These are phyloP conservation scores for Trinectes maculatus DNA, from an alignment of 2,113 vertebrate species.

Conservation along the genomic window DNA sequence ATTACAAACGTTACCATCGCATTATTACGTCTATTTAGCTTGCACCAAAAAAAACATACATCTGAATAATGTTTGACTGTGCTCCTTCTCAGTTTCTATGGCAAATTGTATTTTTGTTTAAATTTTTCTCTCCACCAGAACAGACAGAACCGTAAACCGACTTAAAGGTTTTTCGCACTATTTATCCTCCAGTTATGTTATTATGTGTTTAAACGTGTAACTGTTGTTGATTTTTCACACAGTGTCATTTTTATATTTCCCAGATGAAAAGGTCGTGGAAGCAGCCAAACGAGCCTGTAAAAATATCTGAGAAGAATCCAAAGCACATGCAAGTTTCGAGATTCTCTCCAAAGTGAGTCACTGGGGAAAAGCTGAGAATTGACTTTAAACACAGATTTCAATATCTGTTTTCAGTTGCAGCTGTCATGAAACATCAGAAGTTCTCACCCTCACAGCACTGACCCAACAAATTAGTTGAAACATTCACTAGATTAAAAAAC, in stretches of 20 bases:
- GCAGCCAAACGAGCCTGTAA: conserved; percentile 41
- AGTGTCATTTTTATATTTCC: conserved; percentile 48
- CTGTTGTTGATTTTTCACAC: conserved; percentile 53
- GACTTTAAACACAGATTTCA: conserved; percentile 36
- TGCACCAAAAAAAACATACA: conserved; percentile 13
- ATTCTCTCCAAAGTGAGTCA: conserved; percentile 36
- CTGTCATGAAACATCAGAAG: not conserved
- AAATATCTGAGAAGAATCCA: conserved; percentile 54
- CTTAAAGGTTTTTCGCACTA: conserved; percentile 1
- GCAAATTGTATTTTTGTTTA: not conserved
- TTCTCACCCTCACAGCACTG: not conserved
- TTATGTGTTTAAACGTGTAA: conserved; percentile 58
- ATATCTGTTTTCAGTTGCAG: conserved; percentile 26
- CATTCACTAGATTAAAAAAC: conserved; percentile 22
- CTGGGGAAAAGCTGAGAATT: conserved; percentile 20
- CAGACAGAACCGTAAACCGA: conserved; percentile 15
- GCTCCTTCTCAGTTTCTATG: not conserved
- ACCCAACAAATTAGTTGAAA: not conserved
- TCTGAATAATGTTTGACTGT: not conserved
- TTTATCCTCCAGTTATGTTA: conserved; percentile 31
- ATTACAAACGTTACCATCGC: conserved; percentile 17
- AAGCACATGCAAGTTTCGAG: conserved; percentile 26
- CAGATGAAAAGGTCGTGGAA: conserved; percentile 55
- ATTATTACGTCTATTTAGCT: conserved; percentile 12
- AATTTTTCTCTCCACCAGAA: not conserved